Evolutionary conservation across 2,113 vertebrate species (phyloP), one percentile per base, ranked within the genome.

Genomic region (Geococcyx californianus): DNA sequence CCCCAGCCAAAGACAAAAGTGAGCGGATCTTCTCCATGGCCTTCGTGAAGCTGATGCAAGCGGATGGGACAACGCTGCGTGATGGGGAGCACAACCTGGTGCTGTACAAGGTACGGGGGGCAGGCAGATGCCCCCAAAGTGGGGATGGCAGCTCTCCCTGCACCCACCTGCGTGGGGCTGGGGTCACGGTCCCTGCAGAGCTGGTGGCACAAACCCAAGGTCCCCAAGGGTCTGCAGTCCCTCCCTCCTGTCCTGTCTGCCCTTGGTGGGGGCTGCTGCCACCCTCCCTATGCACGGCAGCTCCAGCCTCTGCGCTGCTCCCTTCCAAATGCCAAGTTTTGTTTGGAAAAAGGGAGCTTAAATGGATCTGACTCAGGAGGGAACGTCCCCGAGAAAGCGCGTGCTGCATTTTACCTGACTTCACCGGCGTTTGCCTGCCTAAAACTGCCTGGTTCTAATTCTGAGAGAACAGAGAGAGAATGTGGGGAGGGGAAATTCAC

Each of bases 11-110:
- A 60, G 97, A 97, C 84, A 89, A 94, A 4, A 95, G 93, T 0
- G 97, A 97, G 95, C 33, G 87, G 59, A 74, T 97, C 69, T 97
- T 97, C 94, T 97, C 95, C 82, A 95, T 97, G 97, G 97, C 97
- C 29, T 97, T 96, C 0, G 95, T 97, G 95, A 92, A 72, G 84
- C 84, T 97, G 91, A 95, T 97, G 60, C 69, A 54, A 10, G 81
- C 87, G 1, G 96, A 97, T 0, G 97, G 97, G 64, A 97, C 97
- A 70, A 97, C 97, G 0, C 95, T 97, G 62, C 74, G 76, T 2
- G 97, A 97, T 0, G 96, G 95, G 49, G 95, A 96, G 66, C 96
- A 97, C 2, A 94, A 96, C 75, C 89, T 97, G 38, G 7, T 97
- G 31, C 92, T 97, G 1, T 97, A 97, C 93, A 97, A 97, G 97